A percentile compares a stretch with the other conserved stretches of the same genome.
phyloP scores from a whole-genome alignment of 2,888 invertebrate genomes.

The Smittia aterrima region DNA sequence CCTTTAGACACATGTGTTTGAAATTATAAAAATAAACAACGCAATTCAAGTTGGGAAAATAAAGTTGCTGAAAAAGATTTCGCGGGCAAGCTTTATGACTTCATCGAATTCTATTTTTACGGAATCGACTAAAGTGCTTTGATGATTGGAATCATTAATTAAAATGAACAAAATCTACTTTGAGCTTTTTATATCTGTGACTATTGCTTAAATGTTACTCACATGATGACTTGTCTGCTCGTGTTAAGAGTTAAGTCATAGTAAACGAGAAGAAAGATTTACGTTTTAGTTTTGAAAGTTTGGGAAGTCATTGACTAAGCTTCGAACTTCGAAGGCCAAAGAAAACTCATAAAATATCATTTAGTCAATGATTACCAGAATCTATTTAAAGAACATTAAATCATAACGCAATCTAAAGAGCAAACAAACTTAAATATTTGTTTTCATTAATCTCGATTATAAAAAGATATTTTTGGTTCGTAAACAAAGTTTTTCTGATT shows the following conservation, averaged over 20 bases:
- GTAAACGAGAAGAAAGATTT: neutral
- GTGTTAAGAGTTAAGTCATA: neutral
- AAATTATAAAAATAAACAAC: slow-evolving; percentile 2
- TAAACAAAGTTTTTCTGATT: no score
- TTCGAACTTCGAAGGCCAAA: neutral
- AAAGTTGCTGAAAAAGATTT: neutral
- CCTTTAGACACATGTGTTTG: neutral
- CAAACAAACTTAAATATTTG: no score
- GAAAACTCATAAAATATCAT: neutral
- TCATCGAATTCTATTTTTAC: neutral
- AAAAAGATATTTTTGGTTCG: no score
- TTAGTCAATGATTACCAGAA: neutral
- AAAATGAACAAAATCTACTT: neutral
- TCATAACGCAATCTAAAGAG: neutral
- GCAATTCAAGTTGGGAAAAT: neutral
- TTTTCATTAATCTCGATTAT: no score
- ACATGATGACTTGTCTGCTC: slow-evolving; percentile 18
- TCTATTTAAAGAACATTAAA: neutral
- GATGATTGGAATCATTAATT: slow-evolving; percentile 11
- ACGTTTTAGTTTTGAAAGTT: neutral
- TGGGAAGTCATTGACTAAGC: neutral
- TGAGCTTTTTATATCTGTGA: neutral
- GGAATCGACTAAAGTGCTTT: neutral
- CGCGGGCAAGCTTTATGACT: slow-evolving; percentile 4
- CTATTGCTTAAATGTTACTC: neutral